A percentile compares a stretch with the other conserved stretches of the same genome.
Conservation (phyloP, 2,888 invertebrate genomes). For the Pammene fasciana region DNA sequence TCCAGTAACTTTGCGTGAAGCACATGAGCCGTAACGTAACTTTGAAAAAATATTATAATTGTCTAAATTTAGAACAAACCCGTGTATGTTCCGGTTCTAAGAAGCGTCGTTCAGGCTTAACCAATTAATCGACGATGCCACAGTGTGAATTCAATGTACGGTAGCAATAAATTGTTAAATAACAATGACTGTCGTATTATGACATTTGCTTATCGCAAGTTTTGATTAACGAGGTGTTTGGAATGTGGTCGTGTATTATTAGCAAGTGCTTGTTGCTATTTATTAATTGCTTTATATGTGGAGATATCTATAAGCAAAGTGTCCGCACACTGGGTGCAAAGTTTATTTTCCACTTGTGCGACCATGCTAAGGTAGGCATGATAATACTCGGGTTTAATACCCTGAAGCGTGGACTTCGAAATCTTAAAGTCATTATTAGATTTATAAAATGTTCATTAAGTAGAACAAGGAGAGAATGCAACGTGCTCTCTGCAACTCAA, state of each 20-base stretch:
- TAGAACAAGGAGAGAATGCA: background rate
- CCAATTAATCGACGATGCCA: slow-evolving; percentile 32
- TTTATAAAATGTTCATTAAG: background rate
- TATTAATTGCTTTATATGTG: slow-evolving; percentile 6
- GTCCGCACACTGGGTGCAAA: background rate
- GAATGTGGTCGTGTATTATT: slow-evolving; percentile 1
- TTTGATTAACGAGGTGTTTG: slow-evolving; percentile 20
- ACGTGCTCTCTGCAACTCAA: background rate
- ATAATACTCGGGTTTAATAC: background rate
- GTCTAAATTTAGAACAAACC: slow-evolving; percentile 46
- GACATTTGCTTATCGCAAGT: slow-evolving; percentile 24
- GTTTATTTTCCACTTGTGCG: too few species aligned
- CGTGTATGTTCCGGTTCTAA: slow-evolving; percentile 37
- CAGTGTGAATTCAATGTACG: slow-evolving; percentile 32
- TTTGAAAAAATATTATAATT: slow-evolving; percentile 58
- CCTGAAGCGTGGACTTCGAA: background rate
- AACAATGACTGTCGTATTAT: slow-evolving; percentile 34
- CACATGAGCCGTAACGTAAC: slow-evolving; percentile 63
- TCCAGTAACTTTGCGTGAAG: slow-evolving; percentile 56
- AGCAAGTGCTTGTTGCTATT: slow-evolving; percentile 1
- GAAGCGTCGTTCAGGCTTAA: slow-evolving; percentile 28
- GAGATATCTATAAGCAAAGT: background rate
- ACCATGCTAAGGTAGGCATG: too few species aligned
- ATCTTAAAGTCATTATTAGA: background rate
- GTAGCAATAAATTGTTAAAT: slow-evolving; percentile 32